Conservation (phyloP, 2,888 invertebrate genomes). For the Himalopsyche japonica region DNA sequence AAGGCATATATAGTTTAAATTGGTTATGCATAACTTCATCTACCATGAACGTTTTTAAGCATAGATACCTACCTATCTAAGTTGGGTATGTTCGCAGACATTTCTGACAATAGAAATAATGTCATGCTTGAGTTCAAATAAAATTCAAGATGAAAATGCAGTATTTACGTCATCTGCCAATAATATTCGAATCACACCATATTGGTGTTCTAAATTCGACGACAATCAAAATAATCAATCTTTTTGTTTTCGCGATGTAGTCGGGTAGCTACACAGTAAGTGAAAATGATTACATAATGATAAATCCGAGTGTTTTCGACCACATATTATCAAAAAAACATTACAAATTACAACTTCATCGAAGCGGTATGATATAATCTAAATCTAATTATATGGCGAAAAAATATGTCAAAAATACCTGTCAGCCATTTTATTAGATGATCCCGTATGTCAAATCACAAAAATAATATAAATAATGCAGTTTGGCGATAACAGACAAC, state of each 20-base stretch:
- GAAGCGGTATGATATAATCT: not conserved
- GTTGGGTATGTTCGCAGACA: no score
- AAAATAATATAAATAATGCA: slow-evolving; percentile 21
- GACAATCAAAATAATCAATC: not conserved
- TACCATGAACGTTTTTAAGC: no score
- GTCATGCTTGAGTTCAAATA: no score
- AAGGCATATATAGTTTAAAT: no score
- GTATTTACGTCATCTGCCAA: no score
- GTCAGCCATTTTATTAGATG: slow-evolving; percentile 36
- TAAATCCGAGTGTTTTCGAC: not conserved
- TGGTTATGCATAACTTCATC: no score
- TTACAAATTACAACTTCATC: not conserved
- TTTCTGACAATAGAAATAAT: no score
- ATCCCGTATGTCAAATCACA: slow-evolving; percentile 31
- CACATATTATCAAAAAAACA: not conserved
- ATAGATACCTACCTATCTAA: no score
- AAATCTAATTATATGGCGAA: not conserved
- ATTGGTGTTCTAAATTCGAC: not conserved
- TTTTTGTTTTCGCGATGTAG: not conserved
- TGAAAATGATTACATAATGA: not conserved
- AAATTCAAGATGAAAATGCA: no score
- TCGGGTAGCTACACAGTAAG: not conserved
- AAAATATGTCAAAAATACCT: slow-evolving; percentile 20
- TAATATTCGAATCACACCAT: no score
- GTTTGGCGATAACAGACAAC: not conserved